Conservation (phyloP, 2,113 vertebrate species). For the Paradoxurus hermaphroditus region DNA sequence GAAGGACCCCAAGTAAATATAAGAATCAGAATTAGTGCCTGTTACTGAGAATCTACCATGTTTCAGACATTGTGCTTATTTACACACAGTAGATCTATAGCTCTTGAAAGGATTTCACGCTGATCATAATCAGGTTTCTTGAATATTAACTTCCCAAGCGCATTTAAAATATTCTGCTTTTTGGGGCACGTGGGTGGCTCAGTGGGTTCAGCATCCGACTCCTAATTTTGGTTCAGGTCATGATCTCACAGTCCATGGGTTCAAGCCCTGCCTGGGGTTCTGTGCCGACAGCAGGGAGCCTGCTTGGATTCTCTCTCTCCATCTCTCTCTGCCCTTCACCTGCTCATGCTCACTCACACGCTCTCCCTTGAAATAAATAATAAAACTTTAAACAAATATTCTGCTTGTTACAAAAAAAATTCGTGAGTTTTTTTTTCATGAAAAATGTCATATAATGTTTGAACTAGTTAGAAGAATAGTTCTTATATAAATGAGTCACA, state of each 20-base stretch:
- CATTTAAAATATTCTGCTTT: slow-evolving; percentile 11
- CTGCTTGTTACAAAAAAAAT: neutral
- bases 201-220: too few relatives aligned
- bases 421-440: neutral
- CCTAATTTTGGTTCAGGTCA: too few relatives aligned
- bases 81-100: neutral
- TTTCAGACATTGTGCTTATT: neutral
- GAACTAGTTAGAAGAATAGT: neutral
- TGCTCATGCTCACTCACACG: too few relatives aligned
- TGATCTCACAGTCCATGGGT: too few relatives aligned
- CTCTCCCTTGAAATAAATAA: too few relatives aligned
- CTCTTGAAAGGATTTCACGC: neutral
- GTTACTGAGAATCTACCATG: neutral
- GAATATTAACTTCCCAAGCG: neutral
- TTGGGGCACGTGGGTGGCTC: neutral
- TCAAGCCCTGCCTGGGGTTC: too few relatives aligned
- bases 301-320: too few relatives aligned
- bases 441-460: too few relatives aligned
- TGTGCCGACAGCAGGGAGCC: too few relatives aligned
- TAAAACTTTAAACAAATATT: neutral
- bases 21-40: neutral
- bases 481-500: neutral
- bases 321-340: too few relatives aligned
- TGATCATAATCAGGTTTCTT: neutral
- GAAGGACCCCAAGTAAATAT: neutral